phyloP scores from a whole-genome alignment of 1,140 invertebrate genomes.

The Globodera ellingtonae region DNA sequence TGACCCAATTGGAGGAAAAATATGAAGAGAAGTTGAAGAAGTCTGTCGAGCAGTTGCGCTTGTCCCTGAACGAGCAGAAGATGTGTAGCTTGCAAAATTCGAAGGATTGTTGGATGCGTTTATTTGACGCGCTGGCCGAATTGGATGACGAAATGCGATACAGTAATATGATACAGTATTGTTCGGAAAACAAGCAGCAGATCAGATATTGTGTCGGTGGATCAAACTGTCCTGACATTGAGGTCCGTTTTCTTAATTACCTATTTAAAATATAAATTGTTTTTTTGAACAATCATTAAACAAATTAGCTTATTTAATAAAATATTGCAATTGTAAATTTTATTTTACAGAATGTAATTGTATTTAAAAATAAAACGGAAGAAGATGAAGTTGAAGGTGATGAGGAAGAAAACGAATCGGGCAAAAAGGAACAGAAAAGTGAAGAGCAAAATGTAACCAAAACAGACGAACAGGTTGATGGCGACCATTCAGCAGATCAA shows the following conservation, averaged over 20 bases:
- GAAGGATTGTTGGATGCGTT: neutral
- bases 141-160: neutral
- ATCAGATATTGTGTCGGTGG: neutral
- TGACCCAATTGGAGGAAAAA: neutral
- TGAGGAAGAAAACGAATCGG: neutral
- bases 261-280: neutral
- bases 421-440: neutral
- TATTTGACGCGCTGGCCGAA: neutral
- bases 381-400: neutral
- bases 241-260: neutral
- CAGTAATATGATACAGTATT: neutral
- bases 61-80: neutral
- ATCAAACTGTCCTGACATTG: neutral
- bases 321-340: neutral
- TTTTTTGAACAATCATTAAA: neutral
- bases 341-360: neutral
- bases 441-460: no score
- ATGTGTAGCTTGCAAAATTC: neutral
- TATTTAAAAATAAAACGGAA: neutral
- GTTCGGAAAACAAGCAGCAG: neutral
- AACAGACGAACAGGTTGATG: no score
- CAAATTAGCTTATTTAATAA: neutral
- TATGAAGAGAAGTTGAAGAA: neutral
- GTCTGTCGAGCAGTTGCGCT: neutral
- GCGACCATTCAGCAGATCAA: no score